Evolutionary conservation across 2,888 invertebrate genomes (phyloP).

Genomic region (Leptinotarsa peninsularis): DNA sequence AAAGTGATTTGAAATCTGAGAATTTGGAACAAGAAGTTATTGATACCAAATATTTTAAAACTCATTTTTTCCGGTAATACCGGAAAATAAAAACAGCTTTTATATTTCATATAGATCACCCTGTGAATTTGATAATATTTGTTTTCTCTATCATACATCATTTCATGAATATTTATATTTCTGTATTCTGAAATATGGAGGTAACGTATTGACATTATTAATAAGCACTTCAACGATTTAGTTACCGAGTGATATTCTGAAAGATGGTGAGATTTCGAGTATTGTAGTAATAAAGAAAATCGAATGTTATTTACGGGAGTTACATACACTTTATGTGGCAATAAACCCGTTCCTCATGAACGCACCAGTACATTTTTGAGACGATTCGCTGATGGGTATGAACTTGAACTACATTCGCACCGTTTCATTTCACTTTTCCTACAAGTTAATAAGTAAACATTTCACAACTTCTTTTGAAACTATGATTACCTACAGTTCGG

Average conservation of each 20-base stretch:
- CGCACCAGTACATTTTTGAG: constrained; percentile 15
- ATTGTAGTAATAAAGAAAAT: background rate
- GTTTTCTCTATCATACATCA: too few relatives aligned
- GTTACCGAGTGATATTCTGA: background rate
- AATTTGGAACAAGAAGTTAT: too few relatives aligned
- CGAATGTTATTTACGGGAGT: background rate
- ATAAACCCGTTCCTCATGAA: constrained; percentile 19
- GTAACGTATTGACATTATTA: background rate
- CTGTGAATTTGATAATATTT: too few relatives aligned
- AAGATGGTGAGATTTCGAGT: background rate
- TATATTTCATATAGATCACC: too few relatives aligned
- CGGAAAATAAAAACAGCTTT: too few relatives aligned
- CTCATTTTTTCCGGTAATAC: too few relatives aligned
- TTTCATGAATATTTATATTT: too few relatives aligned
- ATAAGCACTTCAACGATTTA: background rate
- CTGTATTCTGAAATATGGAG: too few relatives aligned
- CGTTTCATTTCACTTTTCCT: constrained; percentile 4
- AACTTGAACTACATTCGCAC: constrained; percentile 19
- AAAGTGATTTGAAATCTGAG: too few relatives aligned
- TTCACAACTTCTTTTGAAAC: background rate
- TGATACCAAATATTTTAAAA: too few relatives aligned
- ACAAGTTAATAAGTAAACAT: background rate
- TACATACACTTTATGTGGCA: constrained; percentile 15
- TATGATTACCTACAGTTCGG: too few relatives aligned
- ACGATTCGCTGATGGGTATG: constrained; percentile 18